A percentile compares a stretch with the other conserved stretches of the same genome.
These are phyloP conservation scores for Sparus aurata DNA, from an alignment of 2,797 vertebrate genomes.

Conservation along the genomic window DNA sequence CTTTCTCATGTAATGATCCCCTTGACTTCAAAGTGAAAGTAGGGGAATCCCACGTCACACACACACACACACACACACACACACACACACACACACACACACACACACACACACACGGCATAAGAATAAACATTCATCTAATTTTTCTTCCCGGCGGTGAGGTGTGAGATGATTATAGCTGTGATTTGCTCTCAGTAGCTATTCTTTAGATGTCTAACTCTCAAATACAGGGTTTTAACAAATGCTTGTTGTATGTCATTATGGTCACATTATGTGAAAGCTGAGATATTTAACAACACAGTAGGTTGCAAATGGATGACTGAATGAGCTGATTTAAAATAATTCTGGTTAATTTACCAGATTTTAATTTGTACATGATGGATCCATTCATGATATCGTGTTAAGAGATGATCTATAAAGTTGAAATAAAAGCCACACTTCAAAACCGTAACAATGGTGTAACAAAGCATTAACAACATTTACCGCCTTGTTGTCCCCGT, in stretches of 20 bases:
- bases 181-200: slow-evolving; percentile 39
- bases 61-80: slow-evolving; percentile 30
- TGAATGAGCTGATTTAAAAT: neutral
- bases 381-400: neutral
- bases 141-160: slow-evolving; percentile 6
- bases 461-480: too few species aligned
- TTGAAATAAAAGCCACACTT: neutral
- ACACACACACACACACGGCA: slow-evolving; percentile 29
- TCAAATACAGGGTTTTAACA: slow-evolving; percentile 36
- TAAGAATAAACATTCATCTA: slow-evolving; percentile 35
- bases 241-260: slow-evolving; percentile 44
- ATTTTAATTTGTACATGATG: neutral
- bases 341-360: neutral
- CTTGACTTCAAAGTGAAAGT: slow-evolving; percentile 79
- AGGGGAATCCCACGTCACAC: slow-evolving; percentile 73
- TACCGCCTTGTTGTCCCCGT: too few species aligned
- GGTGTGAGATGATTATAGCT: slow-evolving; percentile 55
- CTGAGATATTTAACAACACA: slow-evolving; percentile 18
- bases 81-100: slow-evolving; percentile 37
- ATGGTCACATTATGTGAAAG: slow-evolving; percentile 37
- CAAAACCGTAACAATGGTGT: too few species aligned
- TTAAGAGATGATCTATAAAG: neutral
- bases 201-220: slow-evolving; percentile 45
- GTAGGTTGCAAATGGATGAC: neutral
- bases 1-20: slow-evolving; percentile 70